Conservation (phyloP, 1,140 invertebrate species). For the Cotesia chilonis region DNA sequence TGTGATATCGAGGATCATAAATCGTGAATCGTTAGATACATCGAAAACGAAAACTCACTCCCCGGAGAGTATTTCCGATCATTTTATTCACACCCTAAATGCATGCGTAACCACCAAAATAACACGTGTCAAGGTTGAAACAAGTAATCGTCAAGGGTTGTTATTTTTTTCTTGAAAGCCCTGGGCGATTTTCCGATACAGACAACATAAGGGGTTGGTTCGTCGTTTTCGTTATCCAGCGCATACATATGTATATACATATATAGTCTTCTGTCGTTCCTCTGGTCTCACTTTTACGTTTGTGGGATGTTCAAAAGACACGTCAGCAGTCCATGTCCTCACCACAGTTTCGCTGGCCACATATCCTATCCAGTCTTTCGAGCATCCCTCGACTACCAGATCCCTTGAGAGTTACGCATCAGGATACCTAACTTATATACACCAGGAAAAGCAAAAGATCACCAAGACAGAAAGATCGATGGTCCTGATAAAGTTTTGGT, state of each 20-base stretch:
- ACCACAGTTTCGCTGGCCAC: conserved; percentile 8
- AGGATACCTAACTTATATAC: neutral
- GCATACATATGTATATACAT: neutral
- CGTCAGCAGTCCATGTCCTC: conserved; percentile 30
- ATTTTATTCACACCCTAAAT: conserved; percentile 17
- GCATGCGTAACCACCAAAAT: conserved; percentile 29
- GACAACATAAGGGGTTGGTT: conserved; percentile 15
- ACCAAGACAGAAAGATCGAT: conserved; percentile 54
- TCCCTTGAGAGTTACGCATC: conserved; percentile 14
- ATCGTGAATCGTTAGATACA: conserved; percentile 14
- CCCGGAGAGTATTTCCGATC: conserved; percentile 3
- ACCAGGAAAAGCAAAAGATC: conserved; percentile 9
- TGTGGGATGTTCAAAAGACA: conserved; percentile 19
- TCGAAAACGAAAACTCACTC: conserved; percentile 20
- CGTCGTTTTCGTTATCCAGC: neutral
- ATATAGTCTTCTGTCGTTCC: neutral
- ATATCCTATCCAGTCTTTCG: neutral
- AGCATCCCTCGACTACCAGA: conserved; percentile 17
- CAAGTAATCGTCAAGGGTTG: conserved; percentile 29
- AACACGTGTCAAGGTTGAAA: conserved; percentile 31
- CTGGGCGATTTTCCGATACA: conserved; percentile 3
- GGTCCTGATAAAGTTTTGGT: conserved; percentile 52
- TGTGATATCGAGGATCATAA: neutral
- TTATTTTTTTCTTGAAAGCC: conserved; percentile 3
- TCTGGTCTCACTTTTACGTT: neutral